Conservation (phyloP, 2,113 vertebrate genomes). For the Leptodactylus fuscus region DNA sequence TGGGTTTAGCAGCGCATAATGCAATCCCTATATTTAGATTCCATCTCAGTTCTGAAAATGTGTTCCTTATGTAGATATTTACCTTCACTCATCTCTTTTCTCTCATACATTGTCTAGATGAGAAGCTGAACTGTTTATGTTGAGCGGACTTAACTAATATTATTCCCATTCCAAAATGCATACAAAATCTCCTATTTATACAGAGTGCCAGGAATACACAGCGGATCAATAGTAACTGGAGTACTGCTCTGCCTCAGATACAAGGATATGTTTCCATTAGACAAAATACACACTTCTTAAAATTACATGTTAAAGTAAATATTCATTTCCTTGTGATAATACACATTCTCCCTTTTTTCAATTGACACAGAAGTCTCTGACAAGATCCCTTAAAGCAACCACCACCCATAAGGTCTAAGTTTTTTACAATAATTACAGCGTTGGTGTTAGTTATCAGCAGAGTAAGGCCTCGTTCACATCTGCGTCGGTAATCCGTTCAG, state of each 20-base stretch:
- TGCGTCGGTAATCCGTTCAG: too few relatives aligned
- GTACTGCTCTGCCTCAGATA: background rate
- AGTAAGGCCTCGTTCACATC: too few relatives aligned
- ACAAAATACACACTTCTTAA: constrained; percentile 39
- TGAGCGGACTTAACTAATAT: constrained; percentile 9
- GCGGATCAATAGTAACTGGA: background rate
- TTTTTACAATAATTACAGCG: background rate
- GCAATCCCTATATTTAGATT: background rate
- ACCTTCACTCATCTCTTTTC: background rate
- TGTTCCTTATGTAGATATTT: constrained; percentile 18
- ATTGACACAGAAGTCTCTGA: constrained; percentile 4
- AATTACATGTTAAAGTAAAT: constrained; percentile 39
- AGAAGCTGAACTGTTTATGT: background rate
- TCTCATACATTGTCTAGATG: background rate
- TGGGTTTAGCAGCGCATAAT: background rate
- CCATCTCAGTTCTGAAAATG: background rate
- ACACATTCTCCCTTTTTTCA: constrained; percentile 24
- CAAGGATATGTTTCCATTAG: constrained; percentile 6
- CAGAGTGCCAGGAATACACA: background rate
- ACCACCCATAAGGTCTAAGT: background rate
- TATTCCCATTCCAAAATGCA: background rate
- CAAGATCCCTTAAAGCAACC: constrained; percentile 25
- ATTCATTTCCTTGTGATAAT: constrained; percentile 38
- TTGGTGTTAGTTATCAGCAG: too few relatives aligned
- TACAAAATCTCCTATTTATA: constrained; percentile 13